These are phyloP conservation scores for Greenwoodochromis staneri DNA, from an alignment of 2,113 vertebrate genomes.

Conservation along the genomic window DNA sequence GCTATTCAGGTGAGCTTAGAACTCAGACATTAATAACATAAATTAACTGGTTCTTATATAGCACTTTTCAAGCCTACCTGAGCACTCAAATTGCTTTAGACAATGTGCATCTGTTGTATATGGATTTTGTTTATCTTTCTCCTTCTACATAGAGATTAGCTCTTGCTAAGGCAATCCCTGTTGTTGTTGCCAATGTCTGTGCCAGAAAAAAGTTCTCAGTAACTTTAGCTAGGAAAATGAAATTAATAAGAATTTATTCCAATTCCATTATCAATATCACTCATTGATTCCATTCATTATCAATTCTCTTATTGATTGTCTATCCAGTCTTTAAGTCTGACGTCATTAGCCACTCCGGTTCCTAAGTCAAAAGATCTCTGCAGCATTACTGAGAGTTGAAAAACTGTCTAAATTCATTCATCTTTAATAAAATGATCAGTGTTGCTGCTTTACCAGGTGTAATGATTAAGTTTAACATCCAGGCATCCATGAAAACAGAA, in stretches of 20 bases:
- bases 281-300: not conserved
- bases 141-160: not conserved
- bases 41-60: not conserved
- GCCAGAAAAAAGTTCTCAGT: not conserved
- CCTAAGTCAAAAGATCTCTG: too few relatives aligned
- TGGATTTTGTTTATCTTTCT: not conserved
- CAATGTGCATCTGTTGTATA: not conserved
- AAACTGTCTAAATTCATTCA: too few relatives aligned
- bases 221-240: not conserved
- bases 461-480: too few relatives aligned
- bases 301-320: not conserved
- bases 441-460: not conserved
- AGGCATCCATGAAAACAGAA: too few relatives aligned
- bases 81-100: not conserved
- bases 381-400: too few relatives aligned
- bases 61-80: not conserved
- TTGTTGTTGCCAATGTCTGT: not conserved
- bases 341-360: too few relatives aligned
- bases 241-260: not conserved
- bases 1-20: conserved; percentile 72
- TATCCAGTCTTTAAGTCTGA: too few relatives aligned
- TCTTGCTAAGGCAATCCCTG: not conserved
- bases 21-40: not conserved
- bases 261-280: not conserved
- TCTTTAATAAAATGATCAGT: not conserved